phyloP scores from a whole-genome alignment of 2,888 invertebrate species.

The Ochlodes sylvanus region DNA sequence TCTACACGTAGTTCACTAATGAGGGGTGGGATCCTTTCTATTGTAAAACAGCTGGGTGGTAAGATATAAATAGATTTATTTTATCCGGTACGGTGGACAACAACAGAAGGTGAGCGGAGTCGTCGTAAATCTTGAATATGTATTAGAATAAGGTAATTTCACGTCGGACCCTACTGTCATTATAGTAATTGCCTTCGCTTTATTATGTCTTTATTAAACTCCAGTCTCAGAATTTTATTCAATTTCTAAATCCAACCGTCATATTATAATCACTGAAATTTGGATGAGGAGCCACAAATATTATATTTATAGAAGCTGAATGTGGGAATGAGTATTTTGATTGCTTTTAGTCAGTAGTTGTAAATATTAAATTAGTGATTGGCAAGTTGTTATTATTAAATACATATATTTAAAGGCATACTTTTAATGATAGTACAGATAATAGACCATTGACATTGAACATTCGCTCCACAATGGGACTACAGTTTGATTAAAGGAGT shows the following conservation, averaged over 20 bases:
- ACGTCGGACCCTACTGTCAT: not conserved
- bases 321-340: too few species aligned
- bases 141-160: not conserved
- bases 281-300: not conserved
- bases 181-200: slow-evolving; percentile 12
- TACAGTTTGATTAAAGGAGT: too few species aligned
- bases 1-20: not conserved
- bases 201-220: not conserved
- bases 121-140: slow-evolving; percentile 3
- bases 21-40: not conserved
- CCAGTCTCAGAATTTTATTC: not conserved
- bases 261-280: not conserved
- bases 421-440: too few species aligned
- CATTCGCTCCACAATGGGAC: too few species aligned
- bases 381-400: too few species aligned
- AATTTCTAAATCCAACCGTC: not conserved
- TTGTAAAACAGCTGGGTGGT: not conserved
- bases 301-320: not conserved
- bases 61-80: not conserved
- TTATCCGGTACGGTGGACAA: not conserved
- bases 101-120: not conserved
- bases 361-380: too few species aligned
- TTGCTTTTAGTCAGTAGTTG: too few species aligned
- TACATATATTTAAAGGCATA: too few species aligned
- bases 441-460: too few species aligned